Percentiles rank a stretch among this genome's conserved stretches.
Evolutionary conservation across 2,888 invertebrate species (phyloP).

Genomic region (Encarsia formosa): DNA sequence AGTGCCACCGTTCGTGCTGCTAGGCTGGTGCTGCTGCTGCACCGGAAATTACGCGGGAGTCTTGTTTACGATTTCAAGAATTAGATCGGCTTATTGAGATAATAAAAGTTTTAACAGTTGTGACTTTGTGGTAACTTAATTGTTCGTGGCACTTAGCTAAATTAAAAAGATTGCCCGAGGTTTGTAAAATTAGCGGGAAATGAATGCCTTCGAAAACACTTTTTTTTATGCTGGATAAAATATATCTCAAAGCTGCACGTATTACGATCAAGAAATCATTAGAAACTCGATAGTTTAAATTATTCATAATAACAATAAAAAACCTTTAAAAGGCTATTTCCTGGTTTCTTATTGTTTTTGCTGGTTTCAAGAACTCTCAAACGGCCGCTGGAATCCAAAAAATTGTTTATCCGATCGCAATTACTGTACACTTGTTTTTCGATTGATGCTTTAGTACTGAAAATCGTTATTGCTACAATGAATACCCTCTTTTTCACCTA

Average conservation of each 20-base stretch:
- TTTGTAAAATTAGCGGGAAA: too few relatives aligned
- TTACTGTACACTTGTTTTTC: too few relatives aligned
- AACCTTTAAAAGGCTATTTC: neutral
- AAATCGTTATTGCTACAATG: too few relatives aligned
- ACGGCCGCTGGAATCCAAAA: too few relatives aligned
- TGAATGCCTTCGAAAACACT: neutral
- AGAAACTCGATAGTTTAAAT: neutral
- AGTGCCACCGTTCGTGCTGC: neutral
- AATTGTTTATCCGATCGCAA: too few relatives aligned
- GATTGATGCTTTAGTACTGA: too few relatives aligned
- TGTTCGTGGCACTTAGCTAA: constrained; percentile 6
- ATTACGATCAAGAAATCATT: neutral
- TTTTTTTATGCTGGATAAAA: neutral
- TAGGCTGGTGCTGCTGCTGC: neutral
- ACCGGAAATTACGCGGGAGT: neutral
- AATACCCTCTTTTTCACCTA: too few relatives aligned
- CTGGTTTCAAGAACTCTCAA: too few relatives aligned
- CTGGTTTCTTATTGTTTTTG: neutral
- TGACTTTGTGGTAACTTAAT: neutral
- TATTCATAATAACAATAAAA: too few relatives aligned
- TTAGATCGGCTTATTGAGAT: constrained; percentile 17
- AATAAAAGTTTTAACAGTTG: constrained; percentile 5
- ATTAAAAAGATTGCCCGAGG: constrained; percentile 7
- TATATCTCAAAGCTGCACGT: neutral
- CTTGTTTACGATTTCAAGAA: constrained; percentile 17